phyloP scores from a whole-genome alignment of 2,113 vertebrate genomes.

The Theristicus caerulescens region DNA sequence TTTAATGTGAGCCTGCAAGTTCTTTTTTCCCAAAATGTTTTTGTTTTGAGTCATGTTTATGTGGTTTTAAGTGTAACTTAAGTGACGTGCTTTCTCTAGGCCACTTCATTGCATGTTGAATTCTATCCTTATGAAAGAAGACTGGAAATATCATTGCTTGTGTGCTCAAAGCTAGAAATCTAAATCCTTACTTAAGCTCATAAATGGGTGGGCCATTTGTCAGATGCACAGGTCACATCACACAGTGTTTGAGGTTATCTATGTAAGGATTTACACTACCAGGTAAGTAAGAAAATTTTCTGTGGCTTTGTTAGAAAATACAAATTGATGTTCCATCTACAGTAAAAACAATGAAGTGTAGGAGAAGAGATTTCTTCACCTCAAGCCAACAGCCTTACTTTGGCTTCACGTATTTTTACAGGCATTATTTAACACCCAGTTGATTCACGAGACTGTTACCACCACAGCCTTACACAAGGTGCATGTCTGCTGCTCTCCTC shows the following conservation, averaged over 20 bases:
- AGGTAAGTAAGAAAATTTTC: not conserved
- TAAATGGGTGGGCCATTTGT: not conserved
- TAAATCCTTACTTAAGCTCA: not conserved
- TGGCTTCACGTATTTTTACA: not conserved
- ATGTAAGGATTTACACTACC: not conserved
- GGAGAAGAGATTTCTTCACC: not conserved
- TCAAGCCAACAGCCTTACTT: not conserved
- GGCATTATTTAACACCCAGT: not conserved
- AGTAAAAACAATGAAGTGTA: not conserved
- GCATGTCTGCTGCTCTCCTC: not conserved
- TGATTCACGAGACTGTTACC: rapidly evolving
- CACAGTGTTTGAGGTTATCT: not conserved
- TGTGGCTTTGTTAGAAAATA: not conserved
- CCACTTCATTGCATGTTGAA: not conserved
- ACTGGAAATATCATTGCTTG: not conserved
- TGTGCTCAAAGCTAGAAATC: not conserved
- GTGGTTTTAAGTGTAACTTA: not conserved
- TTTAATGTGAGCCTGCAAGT: not conserved
- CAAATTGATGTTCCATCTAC: not conserved
- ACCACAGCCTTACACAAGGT: not conserved
- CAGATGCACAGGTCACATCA: rapidly evolving
- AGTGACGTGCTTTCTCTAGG: not conserved
- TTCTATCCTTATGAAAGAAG: not conserved
- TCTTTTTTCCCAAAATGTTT: not conserved
- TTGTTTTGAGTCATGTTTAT: slow-evolving; percentile 12